These are phyloP conservation scores for Stenotaenia linearis DNA, from an alignment of 2,888 invertebrate species.

Conservation along the genomic window DNA sequence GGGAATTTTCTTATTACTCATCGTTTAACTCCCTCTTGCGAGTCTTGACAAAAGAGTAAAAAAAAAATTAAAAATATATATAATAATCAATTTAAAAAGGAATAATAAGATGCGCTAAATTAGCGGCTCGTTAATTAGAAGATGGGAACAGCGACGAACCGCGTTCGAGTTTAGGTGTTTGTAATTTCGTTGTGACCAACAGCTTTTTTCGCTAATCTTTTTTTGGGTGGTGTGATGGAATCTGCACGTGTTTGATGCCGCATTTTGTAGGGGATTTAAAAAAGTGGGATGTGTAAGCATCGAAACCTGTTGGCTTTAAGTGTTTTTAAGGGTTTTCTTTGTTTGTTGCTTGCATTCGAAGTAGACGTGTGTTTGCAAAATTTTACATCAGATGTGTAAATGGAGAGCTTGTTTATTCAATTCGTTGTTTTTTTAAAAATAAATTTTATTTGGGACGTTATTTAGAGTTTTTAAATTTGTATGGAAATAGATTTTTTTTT, in stretches of 20 bases:
- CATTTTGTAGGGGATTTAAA: not conserved
- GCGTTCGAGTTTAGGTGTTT: not conserved
- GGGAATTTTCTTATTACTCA: slow-evolving; percentile 5
- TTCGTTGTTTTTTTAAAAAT: no score
- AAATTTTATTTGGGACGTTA: not conserved
- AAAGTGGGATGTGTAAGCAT: not conserved
- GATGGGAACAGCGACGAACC: no score
- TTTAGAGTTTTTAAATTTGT: not conserved
- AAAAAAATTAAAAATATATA: not conserved
- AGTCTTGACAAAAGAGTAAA: slow-evolving; percentile 10
- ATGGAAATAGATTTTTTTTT: not conserved
- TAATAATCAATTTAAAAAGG: not conserved
- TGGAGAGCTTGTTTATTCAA: not conserved
- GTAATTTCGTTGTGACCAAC: not conserved
- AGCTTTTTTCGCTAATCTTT: not conserved
- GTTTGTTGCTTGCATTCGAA: not conserved
- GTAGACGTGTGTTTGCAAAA: not conserved
- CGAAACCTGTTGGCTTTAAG: not conserved
- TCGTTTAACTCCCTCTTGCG: slow-evolving; percentile 10
- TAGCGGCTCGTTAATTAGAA: no score
- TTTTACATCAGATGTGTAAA: not conserved
- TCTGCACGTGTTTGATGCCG: not conserved
- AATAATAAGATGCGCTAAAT: no score
- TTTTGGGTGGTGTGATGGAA: not conserved
- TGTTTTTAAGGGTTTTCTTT: not conserved